Evolutionary conservation across 2,113 vertebrate genomes (phyloP), one percentile per base, ranked within the genome.

Genomic region (Vidua chalybeata): DNA sequence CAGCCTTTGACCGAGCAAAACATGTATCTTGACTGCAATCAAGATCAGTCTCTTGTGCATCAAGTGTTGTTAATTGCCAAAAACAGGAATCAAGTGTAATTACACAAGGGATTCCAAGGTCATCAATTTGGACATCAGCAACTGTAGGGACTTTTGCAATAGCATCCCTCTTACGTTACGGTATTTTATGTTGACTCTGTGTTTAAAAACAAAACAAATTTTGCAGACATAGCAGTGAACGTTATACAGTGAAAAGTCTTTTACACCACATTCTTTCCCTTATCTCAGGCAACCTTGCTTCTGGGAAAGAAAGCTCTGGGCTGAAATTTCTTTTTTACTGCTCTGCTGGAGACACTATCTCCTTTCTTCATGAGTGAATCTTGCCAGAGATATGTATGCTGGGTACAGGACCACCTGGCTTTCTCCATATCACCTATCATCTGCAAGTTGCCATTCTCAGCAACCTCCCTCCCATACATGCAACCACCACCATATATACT

Each of bases 361-460:
- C 51, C 51, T 81, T 74, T 77, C 55, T 63, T 89, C 12, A 33
- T 0, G 9, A 87, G 49, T 14, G 48, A 23, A 21, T 67, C 33
- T 84, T 35, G 35, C 30, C 59, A 43, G 8, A 88, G 20, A 69
- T 26, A 37, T 13, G 8, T 21, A 33, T 15, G 13, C 18, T 49
- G 41, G 11, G 37, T n/a, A 62, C 19, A 77, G 17, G 41, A 64
- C 37, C 55, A 46, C 28, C 17, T 37, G 31, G 10, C 18, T 79
- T 58, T 31, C 30, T 61, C 27, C 14, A 28, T 15, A 55, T 26
- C 10, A 26, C 0, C 0, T 2, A 43, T 48, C 54, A 56, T 19
- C 68, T 85, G 28, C 37, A 52, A 62, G 31, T 9, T 71, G 52
- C 31, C 48, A 28, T 39, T n/a, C 37, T 76, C 56, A 74, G 37